A percentile compares a stretch with the other conserved stretches of the same genome.
These are phyloP conservation scores for Stratiomys singularior DNA, from an alignment of 2,888 invertebrate genomes.

Conservation along the genomic window DNA sequence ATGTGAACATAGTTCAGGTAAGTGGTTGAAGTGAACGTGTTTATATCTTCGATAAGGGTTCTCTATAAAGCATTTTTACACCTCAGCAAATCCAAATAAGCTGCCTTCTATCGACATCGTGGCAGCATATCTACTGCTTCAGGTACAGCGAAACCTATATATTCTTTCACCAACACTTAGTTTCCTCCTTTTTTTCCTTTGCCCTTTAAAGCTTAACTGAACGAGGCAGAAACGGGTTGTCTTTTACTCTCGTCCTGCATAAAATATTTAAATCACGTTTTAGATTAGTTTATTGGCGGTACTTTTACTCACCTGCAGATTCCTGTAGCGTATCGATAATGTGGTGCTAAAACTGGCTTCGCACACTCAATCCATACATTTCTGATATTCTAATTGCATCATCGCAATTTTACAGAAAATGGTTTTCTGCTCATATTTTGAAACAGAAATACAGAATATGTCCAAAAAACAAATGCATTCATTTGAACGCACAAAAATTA, in stretches of 20 bases:
- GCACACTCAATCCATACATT: slow-evolving; percentile 8
- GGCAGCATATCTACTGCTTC: slow-evolving; percentile 14
- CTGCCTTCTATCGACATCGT: slow-evolving; percentile 33
- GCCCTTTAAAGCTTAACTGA: neutral
- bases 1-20: neutral
- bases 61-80: slow-evolving; percentile 42
- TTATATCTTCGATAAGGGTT: slow-evolving; percentile 40
- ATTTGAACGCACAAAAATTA: too few relatives aligned
- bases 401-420: neutral
- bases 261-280: slow-evolving; percentile 52
- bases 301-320: slow-evolving; percentile 8
- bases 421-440: neutral
- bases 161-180: neutral
- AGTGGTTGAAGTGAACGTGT: slow-evolving; percentile 30
- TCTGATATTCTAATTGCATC: neutral
- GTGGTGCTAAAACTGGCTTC: slow-evolving; percentile 16
- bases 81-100: slow-evolving; percentile 44
- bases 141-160: neutral
- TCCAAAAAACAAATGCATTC: too few relatives aligned
- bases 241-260: slow-evolving; percentile 29
- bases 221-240: neutral
- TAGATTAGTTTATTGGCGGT: slow-evolving; percentile 50
- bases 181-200: neutral
- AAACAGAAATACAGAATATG: too few relatives aligned
- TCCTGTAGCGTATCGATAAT: slow-evolving; percentile 1